phyloP scores from a whole-genome alignment of 2,888 invertebrate genomes.

The Hanleya hanleyi region DNA sequence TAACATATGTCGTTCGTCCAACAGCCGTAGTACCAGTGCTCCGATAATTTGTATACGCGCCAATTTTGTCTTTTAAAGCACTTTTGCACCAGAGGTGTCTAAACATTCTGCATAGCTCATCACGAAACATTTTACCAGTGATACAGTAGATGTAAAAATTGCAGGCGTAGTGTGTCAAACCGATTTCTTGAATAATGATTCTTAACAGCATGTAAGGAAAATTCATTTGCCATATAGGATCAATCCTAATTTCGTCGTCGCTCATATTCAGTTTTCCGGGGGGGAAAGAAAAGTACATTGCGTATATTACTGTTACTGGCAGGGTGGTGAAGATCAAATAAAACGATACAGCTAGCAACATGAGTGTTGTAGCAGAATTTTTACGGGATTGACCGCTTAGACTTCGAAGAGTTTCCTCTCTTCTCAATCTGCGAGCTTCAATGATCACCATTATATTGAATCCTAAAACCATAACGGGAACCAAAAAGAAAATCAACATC shows the following conservation, averaged over 20 bases:
- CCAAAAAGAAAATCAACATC: constrained; percentile 66
- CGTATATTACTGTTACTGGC: constrained; percentile 66
- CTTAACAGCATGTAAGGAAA: constrained; percentile 55
- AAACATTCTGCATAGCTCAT: constrained; percentile 59
- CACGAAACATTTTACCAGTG: constrained; percentile 70
- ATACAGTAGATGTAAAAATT: constrained; percentile 71
- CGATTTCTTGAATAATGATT: constrained; percentile 62
- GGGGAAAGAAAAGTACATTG: constrained; percentile 55
- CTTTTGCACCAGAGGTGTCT: not conserved
- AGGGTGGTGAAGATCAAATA: constrained; percentile 70
- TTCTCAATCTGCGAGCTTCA: constrained; percentile 57
- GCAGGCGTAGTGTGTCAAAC: constrained; percentile 70
- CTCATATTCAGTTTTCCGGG: constrained; percentile 39
- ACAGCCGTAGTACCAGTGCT: not conserved
- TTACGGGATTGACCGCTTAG: constrained; percentile 48
- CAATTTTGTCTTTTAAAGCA: not conserved
- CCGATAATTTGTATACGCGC: not conserved
- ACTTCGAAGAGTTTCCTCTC: constrained; percentile 13
- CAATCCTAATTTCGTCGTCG: constrained; percentile 42
- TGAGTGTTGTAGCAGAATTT: constrained; percentile 69
- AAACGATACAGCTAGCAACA: constrained; percentile 70
- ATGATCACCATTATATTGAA: constrained; percentile 70
- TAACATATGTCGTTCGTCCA: not conserved
- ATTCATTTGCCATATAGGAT: constrained; percentile 56
- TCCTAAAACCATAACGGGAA: constrained; percentile 68